A percentile compares a stretch with the other conserved stretches of the same genome.
phyloP scores from a whole-genome alignment of 2,888 invertebrate species.

The Corythucha ciliata region DNA sequence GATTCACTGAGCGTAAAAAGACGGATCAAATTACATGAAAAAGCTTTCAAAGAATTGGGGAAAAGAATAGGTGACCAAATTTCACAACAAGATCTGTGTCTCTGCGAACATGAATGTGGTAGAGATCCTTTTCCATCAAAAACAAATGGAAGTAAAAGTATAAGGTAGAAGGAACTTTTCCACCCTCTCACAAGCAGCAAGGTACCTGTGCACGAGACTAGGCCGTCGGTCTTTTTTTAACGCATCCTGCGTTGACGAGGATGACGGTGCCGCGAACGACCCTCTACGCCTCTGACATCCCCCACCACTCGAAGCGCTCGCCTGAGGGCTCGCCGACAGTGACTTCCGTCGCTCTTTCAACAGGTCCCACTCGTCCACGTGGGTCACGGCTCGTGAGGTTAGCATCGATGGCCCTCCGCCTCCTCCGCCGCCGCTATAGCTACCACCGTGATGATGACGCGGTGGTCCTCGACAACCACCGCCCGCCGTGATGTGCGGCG shows the following conservation, averaged over 20 bases:
- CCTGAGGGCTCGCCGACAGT: slow-evolving; percentile 35
- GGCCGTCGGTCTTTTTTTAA: slow-evolving; percentile 36
- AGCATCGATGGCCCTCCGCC: background rate
- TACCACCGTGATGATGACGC: too few species aligned
- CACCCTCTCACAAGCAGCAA: too few species aligned
- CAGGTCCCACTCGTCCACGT: slow-evolving; percentile 31
- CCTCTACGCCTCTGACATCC: slow-evolving; percentile 35
- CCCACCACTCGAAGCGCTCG: too few species aligned
- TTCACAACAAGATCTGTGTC: too few species aligned
- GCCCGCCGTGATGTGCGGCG: too few species aligned
- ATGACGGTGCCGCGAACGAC: slow-evolving; percentile 35
- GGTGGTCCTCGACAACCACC: too few species aligned
- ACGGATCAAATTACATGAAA: too few species aligned
- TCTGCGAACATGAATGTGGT: too few species aligned
- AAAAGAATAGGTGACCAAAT: too few species aligned
- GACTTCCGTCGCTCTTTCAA: slow-evolving; percentile 38
- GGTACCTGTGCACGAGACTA: slow-evolving; percentile 38
- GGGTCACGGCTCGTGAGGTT: slow-evolving; percentile 5
- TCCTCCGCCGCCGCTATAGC: background rate
- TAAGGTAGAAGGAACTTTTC: background rate
- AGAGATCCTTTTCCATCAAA: too few species aligned
- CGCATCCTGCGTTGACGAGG: slow-evolving; percentile 17
- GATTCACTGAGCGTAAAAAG: too few species aligned
- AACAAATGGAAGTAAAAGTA: background rate
- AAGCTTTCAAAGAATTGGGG: background rate